Evolutionary conservation across 2,113 vertebrate genomes (phyloP).

Genomic region (Zingel zingel): DNA sequence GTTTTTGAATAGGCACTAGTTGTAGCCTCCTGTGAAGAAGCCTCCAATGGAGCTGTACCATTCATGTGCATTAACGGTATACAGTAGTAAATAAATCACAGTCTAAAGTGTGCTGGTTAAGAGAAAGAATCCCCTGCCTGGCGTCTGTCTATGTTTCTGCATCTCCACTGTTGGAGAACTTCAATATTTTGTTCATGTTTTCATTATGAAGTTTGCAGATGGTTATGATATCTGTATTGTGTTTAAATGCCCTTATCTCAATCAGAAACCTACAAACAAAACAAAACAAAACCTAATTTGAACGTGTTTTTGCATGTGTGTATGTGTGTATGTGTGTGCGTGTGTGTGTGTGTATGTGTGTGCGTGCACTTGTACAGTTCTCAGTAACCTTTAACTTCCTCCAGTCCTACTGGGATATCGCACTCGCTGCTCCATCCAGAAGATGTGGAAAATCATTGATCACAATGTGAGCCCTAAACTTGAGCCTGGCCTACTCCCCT

Average conservation of each 20-base stretch:
- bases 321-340: not conserved
- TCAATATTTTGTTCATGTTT: conserved; percentile 3
- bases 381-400: conserved; percentile 14
- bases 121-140: conserved; percentile 37
- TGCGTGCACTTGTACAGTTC: conserved; percentile 23
- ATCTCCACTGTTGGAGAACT: not conserved
- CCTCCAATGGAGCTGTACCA: conserved; percentile 61
- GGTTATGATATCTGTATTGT: conserved; percentile 20
- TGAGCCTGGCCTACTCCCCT: conserved; percentile 79
- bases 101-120: conserved; percentile 72
- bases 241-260: conserved; percentile 51
- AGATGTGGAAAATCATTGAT: conserved; percentile 30
- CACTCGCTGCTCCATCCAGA: conserved; percentile 30
- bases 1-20: conserved; percentile 67
- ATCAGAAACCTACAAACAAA: conserved; percentile 14
- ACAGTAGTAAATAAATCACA: conserved; percentile 68
- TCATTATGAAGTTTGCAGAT: conserved; percentile 28
- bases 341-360: not conserved
- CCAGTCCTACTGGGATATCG: conserved; percentile 6
- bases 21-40: conserved; percentile 47
- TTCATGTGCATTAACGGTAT: conserved; percentile 52
- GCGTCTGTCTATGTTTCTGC: conserved; percentile 13
- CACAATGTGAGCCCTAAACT: conserved; percentile 17
- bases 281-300: conserved; percentile 10
- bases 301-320: conserved; percentile 6